A percentile compares a stretch with the other conserved stretches of the same genome.
phyloP scores from a whole-genome alignment of 1,140 invertebrate species.

The Apocrypta bakeri region DNA sequence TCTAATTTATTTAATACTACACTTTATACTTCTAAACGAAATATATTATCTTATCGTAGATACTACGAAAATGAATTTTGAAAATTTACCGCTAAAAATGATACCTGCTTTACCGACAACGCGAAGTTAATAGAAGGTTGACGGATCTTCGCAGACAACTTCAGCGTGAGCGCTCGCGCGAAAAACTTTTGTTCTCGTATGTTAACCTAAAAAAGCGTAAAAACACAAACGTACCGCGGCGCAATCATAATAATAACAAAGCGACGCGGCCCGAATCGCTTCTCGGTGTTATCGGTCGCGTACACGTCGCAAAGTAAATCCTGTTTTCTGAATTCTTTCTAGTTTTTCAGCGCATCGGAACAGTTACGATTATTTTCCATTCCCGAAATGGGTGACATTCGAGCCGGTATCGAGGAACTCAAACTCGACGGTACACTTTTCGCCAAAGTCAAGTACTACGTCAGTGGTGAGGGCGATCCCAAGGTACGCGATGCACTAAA shows the following conservation, averaged over 20 bases:
- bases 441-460: conserved; percentile 81
- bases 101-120: no score
- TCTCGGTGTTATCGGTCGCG: conserved; percentile 1
- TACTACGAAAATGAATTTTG: no score
- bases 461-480: conserved; percentile 80
- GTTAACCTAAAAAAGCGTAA: conserved; percentile 32
- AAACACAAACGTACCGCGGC: not conserved
- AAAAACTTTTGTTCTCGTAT: not conserved
- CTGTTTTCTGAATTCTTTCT: conserved; percentile 19
- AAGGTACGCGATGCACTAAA: conserved; percentile 73
- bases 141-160: not conserved
- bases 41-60: no score
- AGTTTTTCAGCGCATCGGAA: conserved; percentile 9
- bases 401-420: conserved; percentile 70
- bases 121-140: no score
- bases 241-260: conserved; percentile 54
- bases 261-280: conserved; percentile 31
- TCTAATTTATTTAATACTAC: no score
- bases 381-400: conserved; percentile 71
- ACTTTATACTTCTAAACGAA: no score
- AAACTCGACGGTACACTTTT: conserved; percentile 70
- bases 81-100: no score
- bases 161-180: not conserved
- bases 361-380: not conserved
- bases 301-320: conserved; percentile 16